Evolutionary conservation across 1,140 invertebrate genomes (phyloP).

Genomic region (Drosophila sechellia): DNA sequence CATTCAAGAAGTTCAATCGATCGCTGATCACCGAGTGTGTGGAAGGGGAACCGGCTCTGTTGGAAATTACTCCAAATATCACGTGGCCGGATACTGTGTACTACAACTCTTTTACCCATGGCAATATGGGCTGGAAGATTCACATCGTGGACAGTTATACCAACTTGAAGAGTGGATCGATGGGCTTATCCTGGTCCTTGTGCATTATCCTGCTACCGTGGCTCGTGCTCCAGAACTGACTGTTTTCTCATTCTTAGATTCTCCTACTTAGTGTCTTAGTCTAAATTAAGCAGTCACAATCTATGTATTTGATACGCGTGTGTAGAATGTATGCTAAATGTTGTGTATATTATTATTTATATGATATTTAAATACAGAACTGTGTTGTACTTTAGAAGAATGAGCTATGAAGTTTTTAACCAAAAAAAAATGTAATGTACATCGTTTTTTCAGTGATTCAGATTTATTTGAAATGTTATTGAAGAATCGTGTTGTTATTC

Average conservation of each 20-base stretch:
- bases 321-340: slow-evolving; percentile 26
- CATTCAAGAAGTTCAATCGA: slow-evolving; percentile 94
- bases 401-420: neutral
- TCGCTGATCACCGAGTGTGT: slow-evolving; percentile 89
- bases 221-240: slow-evolving; percentile 40
- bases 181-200: slow-evolving; percentile 2
- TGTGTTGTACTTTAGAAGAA: slow-evolving; percentile 46
- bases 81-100: slow-evolving; percentile 97
- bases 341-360: slow-evolving; percentile 63
- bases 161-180: slow-evolving; percentile 53
- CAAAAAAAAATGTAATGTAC: too few relatives aligned
- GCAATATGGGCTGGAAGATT: slow-evolving; percentile 96
- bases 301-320: slow-evolving; percentile 17
- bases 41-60: slow-evolving; percentile 88
- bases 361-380: slow-evolving; percentile 61
- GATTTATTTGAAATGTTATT: neutral
- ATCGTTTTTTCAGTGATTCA: neutral
- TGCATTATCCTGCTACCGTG: slow-evolving; percentile 23
- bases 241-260: slow-evolving; percentile 18
- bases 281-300: slow-evolving; percentile 58
- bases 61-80: slow-evolving; percentile 94
- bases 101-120: slow-evolving; percentile 96
- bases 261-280: slow-evolving; percentile 47
- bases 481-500: too few relatives aligned
- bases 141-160: slow-evolving; percentile 91